phyloP scores from a whole-genome alignment of 1,140 invertebrate genomes.

The Drosophila lini region DNA sequence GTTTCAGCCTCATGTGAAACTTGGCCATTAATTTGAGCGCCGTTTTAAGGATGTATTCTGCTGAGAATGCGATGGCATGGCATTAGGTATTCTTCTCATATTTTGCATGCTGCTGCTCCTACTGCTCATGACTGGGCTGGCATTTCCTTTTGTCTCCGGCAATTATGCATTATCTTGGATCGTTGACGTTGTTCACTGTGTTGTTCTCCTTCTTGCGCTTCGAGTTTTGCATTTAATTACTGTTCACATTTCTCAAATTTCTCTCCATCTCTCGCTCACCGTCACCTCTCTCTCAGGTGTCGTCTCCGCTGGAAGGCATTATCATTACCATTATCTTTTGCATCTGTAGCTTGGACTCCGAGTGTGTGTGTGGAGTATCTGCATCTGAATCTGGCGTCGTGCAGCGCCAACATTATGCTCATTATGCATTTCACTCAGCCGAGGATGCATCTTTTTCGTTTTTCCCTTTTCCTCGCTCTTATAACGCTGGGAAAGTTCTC shows the following conservation, averaged over 20 bases:
- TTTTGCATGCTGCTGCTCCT: conserved; percentile 71
- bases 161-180: conserved; percentile 75
- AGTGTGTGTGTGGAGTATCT: background rate
- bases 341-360: conserved; percentile 1
- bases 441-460: conserved; percentile 21
- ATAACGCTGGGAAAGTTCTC: conserved; percentile 66
- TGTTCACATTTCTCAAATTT: conserved; percentile 79
- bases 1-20: conserved; percentile 65
- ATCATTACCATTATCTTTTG: conserved; percentile 68
- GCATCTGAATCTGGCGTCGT: conserved; percentile 40
- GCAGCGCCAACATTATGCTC: conserved; percentile 70
- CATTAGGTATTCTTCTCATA: conserved; percentile 67
- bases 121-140: conserved; percentile 38
- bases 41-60: conserved; percentile 49
- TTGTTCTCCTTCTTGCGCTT: conserved; percentile 60
- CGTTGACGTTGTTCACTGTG: conserved; percentile 34
- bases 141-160: conserved; percentile 77
- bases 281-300: conserved; percentile 50
- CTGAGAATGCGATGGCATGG: conserved; percentile 41
- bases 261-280: conserved; percentile 34
- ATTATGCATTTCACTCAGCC: conserved; percentile 71
- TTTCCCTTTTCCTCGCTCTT: background rate
- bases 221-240: conserved; percentile 76
- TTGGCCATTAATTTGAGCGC: conserved; percentile 76
- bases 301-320: conserved; percentile 45